Conservation (phyloP, 2,888 invertebrate genomes). For the Tetrapedia diversipes region DNA sequence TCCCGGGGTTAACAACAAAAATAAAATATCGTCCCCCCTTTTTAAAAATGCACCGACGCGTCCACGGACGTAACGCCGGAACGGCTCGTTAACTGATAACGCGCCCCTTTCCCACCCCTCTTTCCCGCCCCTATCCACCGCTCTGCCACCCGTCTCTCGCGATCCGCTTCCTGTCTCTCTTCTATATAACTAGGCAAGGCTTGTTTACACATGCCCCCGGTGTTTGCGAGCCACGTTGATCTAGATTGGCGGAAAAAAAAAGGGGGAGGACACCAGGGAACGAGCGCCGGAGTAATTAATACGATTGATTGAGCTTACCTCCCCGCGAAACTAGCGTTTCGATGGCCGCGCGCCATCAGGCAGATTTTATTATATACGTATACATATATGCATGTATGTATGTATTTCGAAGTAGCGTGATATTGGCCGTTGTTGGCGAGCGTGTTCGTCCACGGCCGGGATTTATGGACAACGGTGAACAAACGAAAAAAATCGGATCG, state of each 20-base stretch:
- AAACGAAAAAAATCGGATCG: constrained; percentile 19
- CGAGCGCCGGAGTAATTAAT: constrained; percentile 60
- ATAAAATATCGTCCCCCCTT: constrained; percentile 54
- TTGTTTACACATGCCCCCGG: constrained; percentile 42
- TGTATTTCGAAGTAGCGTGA: constrained; percentile 20
- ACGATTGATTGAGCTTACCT: constrained; percentile 52
- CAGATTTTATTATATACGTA: constrained; percentile 49
- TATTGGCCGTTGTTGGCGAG: constrained; percentile 8
- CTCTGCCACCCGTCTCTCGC: not conserved
- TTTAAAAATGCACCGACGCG: constrained; percentile 46
- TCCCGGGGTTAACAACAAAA: constrained; percentile 52
- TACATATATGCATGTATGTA: no score
- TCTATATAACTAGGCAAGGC: constrained; percentile 10
- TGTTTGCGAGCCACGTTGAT: constrained; percentile 56
- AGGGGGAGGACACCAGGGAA: not conserved
- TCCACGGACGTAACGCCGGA: constrained; percentile 46
- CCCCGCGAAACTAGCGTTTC: constrained; percentile 39
- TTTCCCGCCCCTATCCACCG: not conserved
- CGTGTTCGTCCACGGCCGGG: constrained; percentile 24
- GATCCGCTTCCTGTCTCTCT: not conserved
- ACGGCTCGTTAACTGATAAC: constrained; percentile 62
- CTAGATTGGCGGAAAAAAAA: constrained; percentile 46
- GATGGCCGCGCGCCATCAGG: not conserved
- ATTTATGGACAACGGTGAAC: constrained; percentile 18
- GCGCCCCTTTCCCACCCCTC: constrained; percentile 12